Percentiles rank a stretch among this genome's conserved stretches.
Conservation (phyloP, 2,888 invertebrate species). For the Hydropsyche betteni region DNA sequence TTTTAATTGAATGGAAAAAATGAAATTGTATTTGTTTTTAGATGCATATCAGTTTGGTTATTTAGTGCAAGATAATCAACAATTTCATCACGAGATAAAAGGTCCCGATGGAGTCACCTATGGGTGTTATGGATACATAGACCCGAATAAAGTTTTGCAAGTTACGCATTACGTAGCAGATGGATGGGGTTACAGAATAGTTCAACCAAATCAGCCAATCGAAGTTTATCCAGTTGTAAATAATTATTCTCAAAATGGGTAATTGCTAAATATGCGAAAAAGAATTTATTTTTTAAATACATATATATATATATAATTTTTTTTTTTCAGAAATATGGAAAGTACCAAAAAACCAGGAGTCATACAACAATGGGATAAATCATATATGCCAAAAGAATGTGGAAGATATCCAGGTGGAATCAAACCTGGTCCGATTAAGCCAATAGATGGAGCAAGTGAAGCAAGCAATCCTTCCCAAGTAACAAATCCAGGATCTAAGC, state of each 20-base stretch:
- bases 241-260: conserved; percentile 53
- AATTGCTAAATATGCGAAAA: background rate
- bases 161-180: conserved; percentile 82
- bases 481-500: conserved; percentile 54
- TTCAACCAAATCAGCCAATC: conserved; percentile 74
- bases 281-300: too few relatives aligned
- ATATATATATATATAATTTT: too few relatives aligned
- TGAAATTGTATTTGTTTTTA: conserved; percentile 55
- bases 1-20: too few relatives aligned
- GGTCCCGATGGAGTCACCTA: conserved; percentile 82
- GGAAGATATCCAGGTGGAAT: conserved; percentile 67
- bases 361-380: conserved; percentile 70
- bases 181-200: conserved; percentile 78
- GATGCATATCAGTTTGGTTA: conserved; percentile 82
- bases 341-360: too few relatives aligned
- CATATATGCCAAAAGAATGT: conserved; percentile 79
- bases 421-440: conserved; percentile 58
- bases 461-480: conserved; percentile 59
- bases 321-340: too few relatives aligned
- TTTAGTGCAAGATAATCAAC: conserved; percentile 77
- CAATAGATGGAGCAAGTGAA: conserved; percentile 60
- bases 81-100: conserved; percentile 81
- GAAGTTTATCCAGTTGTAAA: conserved; percentile 69
- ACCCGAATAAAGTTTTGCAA: conserved; percentile 71
- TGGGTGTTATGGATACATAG: conserved; percentile 82